Evolutionary conservation across 2,888 invertebrate genomes (phyloP).

Genomic region (Sinohyriopsis cumingii): DNA sequence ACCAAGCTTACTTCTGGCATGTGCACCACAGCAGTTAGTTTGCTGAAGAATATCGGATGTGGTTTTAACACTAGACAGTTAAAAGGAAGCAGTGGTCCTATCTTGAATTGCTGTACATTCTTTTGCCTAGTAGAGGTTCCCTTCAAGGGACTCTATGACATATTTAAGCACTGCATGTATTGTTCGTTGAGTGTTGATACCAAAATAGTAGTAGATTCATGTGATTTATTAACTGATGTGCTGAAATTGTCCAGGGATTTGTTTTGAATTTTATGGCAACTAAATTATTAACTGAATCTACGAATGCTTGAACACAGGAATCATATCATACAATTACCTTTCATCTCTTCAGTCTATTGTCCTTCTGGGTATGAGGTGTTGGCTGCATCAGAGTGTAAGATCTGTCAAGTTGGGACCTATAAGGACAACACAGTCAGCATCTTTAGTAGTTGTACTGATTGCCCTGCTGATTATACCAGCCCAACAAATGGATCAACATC

Average conservation of each 20-base stretch:
- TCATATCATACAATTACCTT: neutral
- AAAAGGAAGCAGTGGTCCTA: no score
- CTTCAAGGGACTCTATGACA: no score
- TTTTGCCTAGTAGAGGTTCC: no score
- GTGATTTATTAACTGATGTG: neutral
- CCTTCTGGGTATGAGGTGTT: constrained; percentile 30
- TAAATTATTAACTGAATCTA: no score
- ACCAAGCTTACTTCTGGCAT: no score
- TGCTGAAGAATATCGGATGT: no score
- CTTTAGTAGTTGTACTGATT: constrained; percentile 35
- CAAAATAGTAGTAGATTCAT: neutral
- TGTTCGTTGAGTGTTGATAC: neutral
- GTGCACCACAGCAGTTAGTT: no score
- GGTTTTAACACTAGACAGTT: no score
- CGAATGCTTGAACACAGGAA: no score
- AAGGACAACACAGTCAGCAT: constrained; percentile 31
- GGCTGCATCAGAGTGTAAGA: constrained; percentile 3
- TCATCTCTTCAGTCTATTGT: constrained; percentile 40
- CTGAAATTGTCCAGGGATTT: neutral
- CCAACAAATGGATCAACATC: constrained; percentile 25
- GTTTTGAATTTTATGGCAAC: no score
- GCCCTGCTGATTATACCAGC: constrained; percentile 39
- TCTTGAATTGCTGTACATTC: no score
- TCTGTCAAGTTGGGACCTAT: constrained; percentile 37
- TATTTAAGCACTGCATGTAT: neutral